Conservation (phyloP, 2,113 vertebrate genomes). For the Zosterops pallidus region DNA sequence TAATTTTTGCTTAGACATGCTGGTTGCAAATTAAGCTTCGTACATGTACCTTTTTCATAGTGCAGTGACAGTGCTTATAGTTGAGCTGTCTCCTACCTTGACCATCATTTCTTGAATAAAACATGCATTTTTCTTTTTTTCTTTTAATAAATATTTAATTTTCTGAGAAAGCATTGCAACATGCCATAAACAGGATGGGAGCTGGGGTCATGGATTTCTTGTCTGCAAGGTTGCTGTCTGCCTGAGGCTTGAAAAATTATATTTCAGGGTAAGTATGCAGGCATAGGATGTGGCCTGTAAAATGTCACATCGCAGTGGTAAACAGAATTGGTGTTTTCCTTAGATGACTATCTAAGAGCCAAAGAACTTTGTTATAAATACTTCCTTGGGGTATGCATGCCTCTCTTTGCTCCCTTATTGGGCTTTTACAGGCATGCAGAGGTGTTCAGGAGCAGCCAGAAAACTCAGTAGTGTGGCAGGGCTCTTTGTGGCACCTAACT, state of each 20-base stretch:
- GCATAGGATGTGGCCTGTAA: not conserved
- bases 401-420: not conserved
- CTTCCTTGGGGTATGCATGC: not conserved
- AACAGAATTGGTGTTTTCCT: conserved; percentile 24
- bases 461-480: not conserved
- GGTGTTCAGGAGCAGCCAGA: not conserved
- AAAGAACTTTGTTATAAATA: conserved; percentile 31
- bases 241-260: not conserved
- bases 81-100: not conserved
- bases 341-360: not conserved
- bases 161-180: not conserved
- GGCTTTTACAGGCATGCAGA: rapidly evolving
- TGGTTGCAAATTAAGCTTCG: not conserved
- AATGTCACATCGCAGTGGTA: not conserved
- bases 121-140: not conserved
- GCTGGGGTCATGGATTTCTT: not conserved
- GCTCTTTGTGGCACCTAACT: not conserved
- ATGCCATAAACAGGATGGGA: not conserved
- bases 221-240: not conserved
- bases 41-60: not conserved
- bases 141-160: conserved; percentile 1
- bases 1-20: conserved; percentile 25
- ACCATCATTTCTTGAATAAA: not conserved
- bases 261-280: conserved; percentile 9
- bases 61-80: not conserved